These are phyloP conservation scores for Campylomormyrus tamandua DNA, from an alignment of 2,113 vertebrate species.

Conservation along the genomic window DNA sequence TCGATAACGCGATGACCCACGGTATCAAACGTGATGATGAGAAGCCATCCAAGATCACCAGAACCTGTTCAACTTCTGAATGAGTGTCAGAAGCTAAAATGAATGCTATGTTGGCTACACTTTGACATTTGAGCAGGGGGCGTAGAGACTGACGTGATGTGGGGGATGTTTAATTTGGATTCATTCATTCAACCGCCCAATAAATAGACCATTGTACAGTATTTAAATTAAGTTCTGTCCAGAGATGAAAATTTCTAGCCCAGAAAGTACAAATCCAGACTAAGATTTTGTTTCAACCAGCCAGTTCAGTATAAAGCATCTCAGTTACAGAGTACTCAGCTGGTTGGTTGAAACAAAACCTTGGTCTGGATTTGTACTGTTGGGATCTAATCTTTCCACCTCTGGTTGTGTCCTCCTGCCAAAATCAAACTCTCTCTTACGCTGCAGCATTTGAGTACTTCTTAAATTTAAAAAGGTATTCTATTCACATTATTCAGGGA, in stretches of 20 bases:
- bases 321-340: no score
- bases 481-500: neutral
- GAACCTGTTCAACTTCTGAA: neutral
- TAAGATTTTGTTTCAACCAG: no score
- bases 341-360: no score
- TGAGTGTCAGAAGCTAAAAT: neutral
- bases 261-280: no score
- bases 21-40: neutral
- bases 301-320: no score
- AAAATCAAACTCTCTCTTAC: neutral
- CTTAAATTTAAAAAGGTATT: neutral
- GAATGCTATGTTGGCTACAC: neutral
- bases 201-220: neutral
- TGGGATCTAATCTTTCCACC: no score
- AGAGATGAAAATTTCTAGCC: no score
- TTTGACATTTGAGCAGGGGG: neutral
- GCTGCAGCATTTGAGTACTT: neutral
- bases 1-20: neutral
- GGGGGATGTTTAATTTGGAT: neutral
- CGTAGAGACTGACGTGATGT: neutral
- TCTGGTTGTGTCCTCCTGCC: neutral
- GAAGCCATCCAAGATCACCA: neutral
- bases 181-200: neutral
- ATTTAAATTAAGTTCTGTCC: neutral
- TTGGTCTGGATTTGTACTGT: no score